Percentiles rank a stretch among this genome's conserved stretches.
Conservation (phyloP, 2,113 vertebrate species). For the Dunckerocampus dactyliophorus region DNA sequence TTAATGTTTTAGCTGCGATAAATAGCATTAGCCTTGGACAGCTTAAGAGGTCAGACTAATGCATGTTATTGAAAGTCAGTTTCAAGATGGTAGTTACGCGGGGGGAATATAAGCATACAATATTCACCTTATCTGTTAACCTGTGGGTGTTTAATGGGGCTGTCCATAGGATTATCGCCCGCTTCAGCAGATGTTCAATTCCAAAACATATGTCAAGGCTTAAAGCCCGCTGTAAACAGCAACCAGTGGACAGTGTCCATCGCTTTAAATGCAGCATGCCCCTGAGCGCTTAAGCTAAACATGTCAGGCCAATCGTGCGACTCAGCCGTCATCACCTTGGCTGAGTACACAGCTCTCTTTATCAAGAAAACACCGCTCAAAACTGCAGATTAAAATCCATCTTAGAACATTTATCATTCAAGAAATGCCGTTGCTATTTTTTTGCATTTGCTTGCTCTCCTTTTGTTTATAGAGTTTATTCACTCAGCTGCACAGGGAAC, state of each 20-base stretch:
- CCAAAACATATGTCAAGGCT: constrained; percentile 71
- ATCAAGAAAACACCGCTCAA: neutral
- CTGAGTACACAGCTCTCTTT: neutral
- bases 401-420: neutral
- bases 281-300: constrained; percentile 52
- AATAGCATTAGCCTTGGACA: constrained; percentile 63
- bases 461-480: too few species aligned
- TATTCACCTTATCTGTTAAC: constrained; percentile 63
- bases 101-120: constrained; percentile 52
- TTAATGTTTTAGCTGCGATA: constrained; percentile 67
- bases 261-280: constrained; percentile 54
- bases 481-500: too few species aligned
- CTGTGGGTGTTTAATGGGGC: constrained; percentile 60
- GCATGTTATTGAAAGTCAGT: constrained; percentile 60
- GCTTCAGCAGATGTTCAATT: constrained; percentile 69
- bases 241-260: constrained; percentile 66
- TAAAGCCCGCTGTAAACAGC: constrained; percentile 68
- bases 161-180: constrained; percentile 70
- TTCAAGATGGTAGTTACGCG: constrained; percentile 51
- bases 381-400: constrained; percentile 23
- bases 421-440: too few species aligned
- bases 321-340: constrained; percentile 38
- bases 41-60: constrained; percentile 57
- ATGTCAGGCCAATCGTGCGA: constrained; percentile 37
- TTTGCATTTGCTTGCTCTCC: too few species aligned